Conservation (phyloP, 2,113 vertebrate species). For the Spheniscus mendiculus region DNA sequence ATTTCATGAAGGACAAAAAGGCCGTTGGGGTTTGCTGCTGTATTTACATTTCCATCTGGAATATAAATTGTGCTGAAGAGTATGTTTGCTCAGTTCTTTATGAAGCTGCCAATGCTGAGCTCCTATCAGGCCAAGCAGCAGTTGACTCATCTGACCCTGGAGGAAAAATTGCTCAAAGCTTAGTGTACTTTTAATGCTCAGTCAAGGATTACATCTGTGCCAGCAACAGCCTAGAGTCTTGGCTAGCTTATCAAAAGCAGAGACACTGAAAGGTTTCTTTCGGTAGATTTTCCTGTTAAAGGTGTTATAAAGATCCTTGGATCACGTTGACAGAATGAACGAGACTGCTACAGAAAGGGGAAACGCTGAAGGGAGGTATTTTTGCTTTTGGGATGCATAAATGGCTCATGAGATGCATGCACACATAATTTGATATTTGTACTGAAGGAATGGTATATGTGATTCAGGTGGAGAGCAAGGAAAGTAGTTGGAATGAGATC, state of each 20-base stretch:
- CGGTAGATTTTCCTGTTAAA: not conserved
- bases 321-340: not conserved
- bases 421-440: not conserved
- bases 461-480: not conserved
- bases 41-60: constrained; percentile 22
- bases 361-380: not conserved
- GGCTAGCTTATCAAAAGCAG: not conserved
- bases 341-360: not conserved
- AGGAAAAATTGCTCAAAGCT: constrained; percentile 21
- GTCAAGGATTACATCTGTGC: not conserved
- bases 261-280: not conserved
- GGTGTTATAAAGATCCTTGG: not conserved
- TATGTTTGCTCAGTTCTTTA: not conserved
- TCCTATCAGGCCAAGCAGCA: not conserved
- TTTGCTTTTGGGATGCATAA: not conserved
- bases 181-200: not conserved
- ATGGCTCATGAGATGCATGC: not conserved
- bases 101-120: constrained; percentile 8
- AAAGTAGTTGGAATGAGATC: not conserved
- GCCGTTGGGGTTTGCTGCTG: not conserved
- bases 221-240: not conserved
- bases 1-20: not conserved
- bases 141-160: constrained; percentile 28
- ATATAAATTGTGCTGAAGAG: not conserved
- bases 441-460: not conserved